Percentiles rank a stretch among this genome's conserved stretches.
phyloP scores from a whole-genome alignment of 2,888 invertebrate genomes.

The Synergus umbraculus region DNA sequence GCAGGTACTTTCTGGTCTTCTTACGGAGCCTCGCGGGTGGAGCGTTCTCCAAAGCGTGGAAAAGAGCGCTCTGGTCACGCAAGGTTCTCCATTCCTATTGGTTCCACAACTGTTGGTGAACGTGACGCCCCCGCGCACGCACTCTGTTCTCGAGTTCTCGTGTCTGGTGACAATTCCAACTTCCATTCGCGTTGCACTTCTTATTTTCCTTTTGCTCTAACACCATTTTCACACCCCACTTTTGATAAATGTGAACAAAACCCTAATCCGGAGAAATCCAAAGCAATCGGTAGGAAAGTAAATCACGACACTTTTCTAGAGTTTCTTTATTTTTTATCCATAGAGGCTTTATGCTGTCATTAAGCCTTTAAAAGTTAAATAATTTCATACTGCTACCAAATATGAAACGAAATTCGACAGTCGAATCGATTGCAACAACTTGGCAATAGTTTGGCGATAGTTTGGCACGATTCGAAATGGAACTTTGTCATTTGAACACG shows the following conservation, averaged over 20 bases:
- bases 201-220: constrained; percentile 44
- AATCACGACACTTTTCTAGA: no score
- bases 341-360: no score
- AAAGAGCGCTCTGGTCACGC: constrained; percentile 68
- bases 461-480: no score
- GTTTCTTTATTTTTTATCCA: no score
- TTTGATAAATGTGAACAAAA: constrained; percentile 11
- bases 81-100: constrained; percentile 60
- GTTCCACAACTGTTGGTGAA: constrained; percentile 58
- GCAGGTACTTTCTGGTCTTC: constrained; percentile 51
- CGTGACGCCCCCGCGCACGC: constrained; percentile 73
- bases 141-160: constrained; percentile 58
- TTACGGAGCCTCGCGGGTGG: constrained; percentile 59
- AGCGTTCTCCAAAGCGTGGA: constrained; percentile 69
- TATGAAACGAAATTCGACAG: no score
- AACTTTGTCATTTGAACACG: no score
- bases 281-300: no score
- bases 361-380: no score
- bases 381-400: no score
- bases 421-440: no score
- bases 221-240: constrained; percentile 30
- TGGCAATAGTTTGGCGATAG: no score
- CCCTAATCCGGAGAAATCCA: no score
- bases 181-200: constrained; percentile 13
- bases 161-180: constrained; percentile 59